Conservation (phyloP, 1,140 invertebrate genomes). For the Colletes gigas region DNA sequence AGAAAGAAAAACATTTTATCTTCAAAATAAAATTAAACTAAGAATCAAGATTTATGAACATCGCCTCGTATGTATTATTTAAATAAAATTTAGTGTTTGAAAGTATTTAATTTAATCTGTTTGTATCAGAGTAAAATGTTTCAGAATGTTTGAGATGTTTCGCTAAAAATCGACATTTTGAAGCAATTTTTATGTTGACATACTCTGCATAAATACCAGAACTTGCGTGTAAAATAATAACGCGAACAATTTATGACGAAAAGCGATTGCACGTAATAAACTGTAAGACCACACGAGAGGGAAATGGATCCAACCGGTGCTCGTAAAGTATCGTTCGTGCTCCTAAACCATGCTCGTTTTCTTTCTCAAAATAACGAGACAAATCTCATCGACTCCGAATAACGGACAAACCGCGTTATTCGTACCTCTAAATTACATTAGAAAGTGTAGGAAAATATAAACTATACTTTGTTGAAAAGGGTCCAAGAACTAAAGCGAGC, state of each 20-base stretch:
- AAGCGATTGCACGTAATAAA: neutral
- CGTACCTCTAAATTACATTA: constrained; percentile 7
- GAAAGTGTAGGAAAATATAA: constrained; percentile 30
- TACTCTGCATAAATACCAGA: neutral
- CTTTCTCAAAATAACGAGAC: constrained; percentile 27
- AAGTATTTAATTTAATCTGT: no score
- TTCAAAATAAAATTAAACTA: no score
- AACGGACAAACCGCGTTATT: neutral
- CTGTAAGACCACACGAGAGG: neutral
- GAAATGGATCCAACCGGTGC: constrained; percentile 2
- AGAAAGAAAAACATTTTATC: no score
- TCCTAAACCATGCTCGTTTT: neutral
- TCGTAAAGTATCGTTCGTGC: neutral
- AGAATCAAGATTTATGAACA: no score
- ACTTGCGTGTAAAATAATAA: neutral
- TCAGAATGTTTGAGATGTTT: no score
- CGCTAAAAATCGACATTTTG: no score
- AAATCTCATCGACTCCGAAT: neutral
- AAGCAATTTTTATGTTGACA: neutral
- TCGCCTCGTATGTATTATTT: no score
- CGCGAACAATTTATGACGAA: constrained; percentile 2
- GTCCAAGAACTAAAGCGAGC: constrained; percentile 31
- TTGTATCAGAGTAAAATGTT: no score
- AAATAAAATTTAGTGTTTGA: no score
- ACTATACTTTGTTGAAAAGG: constrained; percentile 31